Percentiles rank a stretch among this genome's conserved stretches.
phyloP scores from a whole-genome alignment of 2,888 invertebrate species.

The Cheilosia variabilis region DNA sequence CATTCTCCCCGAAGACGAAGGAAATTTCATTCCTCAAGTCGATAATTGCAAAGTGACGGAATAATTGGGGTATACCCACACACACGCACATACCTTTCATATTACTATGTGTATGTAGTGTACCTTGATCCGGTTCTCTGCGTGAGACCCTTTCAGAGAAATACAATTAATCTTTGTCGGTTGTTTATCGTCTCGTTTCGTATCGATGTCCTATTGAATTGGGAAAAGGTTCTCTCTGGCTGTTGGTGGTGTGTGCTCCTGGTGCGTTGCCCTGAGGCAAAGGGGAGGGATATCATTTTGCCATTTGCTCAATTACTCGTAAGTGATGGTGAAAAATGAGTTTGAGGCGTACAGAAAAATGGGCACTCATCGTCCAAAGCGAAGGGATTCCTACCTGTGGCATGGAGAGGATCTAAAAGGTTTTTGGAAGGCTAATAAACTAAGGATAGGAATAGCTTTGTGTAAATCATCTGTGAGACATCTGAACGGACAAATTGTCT shows the following conservation, averaged over 20 bases:
- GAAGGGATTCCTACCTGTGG: too few species aligned
- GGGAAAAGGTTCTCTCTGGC: background rate
- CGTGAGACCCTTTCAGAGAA: slow-evolving; percentile 48
- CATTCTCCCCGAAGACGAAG: slow-evolving; percentile 16
- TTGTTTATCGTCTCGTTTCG: slow-evolving; percentile 8
- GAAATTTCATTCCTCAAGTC: slow-evolving; percentile 55
- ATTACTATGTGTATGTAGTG: slow-evolving; percentile 14
- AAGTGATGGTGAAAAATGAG: slow-evolving; percentile 61
- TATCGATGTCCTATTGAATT: slow-evolving; percentile 26
- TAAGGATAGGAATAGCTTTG: too few species aligned
- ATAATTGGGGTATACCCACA: slow-evolving; percentile 49
- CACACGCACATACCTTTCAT: background rate
- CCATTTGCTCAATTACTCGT: slow-evolving; percentile 57
- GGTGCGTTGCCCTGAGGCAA: slow-evolving; percentile 21
- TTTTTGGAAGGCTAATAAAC: too few species aligned
- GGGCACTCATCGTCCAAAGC: background rate
- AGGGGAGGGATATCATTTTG: slow-evolving; percentile 27
- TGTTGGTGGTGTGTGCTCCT: background rate
- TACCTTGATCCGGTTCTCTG: slow-evolving; percentile 55
- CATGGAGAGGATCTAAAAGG: too few species aligned
- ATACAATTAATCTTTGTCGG: slow-evolving; percentile 69
- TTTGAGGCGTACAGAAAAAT: background rate
- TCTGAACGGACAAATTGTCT: too few species aligned
- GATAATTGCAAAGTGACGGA: slow-evolving; percentile 71
- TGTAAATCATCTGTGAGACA: too few species aligned